phyloP scores from a whole-genome alignment of 1,140 invertebrate species.

The Hyles vespertilio region DNA sequence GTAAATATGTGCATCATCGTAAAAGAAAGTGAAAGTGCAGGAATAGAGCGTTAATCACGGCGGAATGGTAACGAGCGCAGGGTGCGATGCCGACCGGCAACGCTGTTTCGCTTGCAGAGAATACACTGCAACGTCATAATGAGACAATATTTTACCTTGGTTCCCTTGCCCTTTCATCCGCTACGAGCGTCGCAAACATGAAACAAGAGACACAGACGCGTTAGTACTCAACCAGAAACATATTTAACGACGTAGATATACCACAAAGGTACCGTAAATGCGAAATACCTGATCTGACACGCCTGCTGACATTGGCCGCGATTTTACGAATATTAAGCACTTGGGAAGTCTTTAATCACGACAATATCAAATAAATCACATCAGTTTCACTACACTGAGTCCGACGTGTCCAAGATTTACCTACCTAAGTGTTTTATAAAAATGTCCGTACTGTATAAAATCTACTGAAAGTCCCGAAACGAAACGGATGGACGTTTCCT shows the following conservation, averaged over 20 bases:
- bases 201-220: slow-evolving; percentile 66
- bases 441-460: slow-evolving; percentile 59
- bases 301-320: slow-evolving; percentile 82
- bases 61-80: slow-evolving; percentile 38
- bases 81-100: slow-evolving; percentile 58
- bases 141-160: slow-evolving; percentile 78
- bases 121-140: slow-evolving; percentile 72
- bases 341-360: slow-evolving; percentile 59
- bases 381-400: slow-evolving; percentile 66
- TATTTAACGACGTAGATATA: slow-evolving; percentile 27
- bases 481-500: slow-evolving; percentile 59
- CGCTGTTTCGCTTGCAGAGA: slow-evolving; percentile 49
- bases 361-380: slow-evolving; percentile 60
- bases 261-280: slow-evolving; percentile 48
- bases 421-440: slow-evolving; percentile 46
- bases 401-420: slow-evolving; percentile 55
- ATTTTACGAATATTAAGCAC: slow-evolving; percentile 63
- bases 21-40: slow-evolving; percentile 31
- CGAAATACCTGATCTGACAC: slow-evolving; percentile 81
- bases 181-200: slow-evolving; percentile 77
- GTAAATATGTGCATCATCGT: background rate
- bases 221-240: slow-evolving; percentile 28
- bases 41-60: slow-evolving; percentile 25
- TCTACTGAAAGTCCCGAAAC: slow-evolving; percentile 46
- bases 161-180: slow-evolving; percentile 94